Evolutionary conservation across 92 coral and sea anemone species (phyloP), one percentile per base, ranked within the genome.

Genomic region (Meandrina meandrites): DNA sequence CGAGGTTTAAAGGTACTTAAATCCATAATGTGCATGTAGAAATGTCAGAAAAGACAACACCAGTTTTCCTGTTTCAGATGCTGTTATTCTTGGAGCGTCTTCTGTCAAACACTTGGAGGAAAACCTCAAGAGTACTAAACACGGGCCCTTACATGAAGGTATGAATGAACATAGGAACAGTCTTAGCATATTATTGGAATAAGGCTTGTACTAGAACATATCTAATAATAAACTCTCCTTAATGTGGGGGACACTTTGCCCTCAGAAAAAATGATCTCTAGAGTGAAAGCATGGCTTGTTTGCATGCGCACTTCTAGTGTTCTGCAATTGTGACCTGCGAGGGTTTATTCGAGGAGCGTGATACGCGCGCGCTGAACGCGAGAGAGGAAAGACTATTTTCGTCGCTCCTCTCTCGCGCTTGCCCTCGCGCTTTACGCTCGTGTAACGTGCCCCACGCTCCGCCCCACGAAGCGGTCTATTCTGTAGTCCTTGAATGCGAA

Each of bases 51-150:
- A 24, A 64, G 16, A 64, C 67, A 4, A n/a, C 16, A 64, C 16
- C 70, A 4, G 27, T 72, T 86, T 78, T 30, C 11, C 56, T 24
- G 75, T 50, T 81, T 68, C 28, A 96, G 99, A 96, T 81, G 94
- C 93, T 31, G 96, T 96, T 53, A 87, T 96, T 81, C 92, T 96
- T 75, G 99, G 99, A 66, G 99, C 98, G n/a, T 94, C 99, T 18
- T 93, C 93, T 0, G 76, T 83, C 56, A 79, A 88, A 28, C 99
- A 96, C 40, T 76, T 96, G 70, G 78, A 89, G 82, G 89, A 90
- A 88, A 96, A 96, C 83, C 68, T 95, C 5, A 81, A 92, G 76
- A 92, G 92, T 68, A 79, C 92, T 53, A 81, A 80, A 74, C 85
- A 89, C 56, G 98, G 93, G n/a, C 93, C 96, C 57, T 93, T 96